These are phyloP conservation scores for Sciurus niger DNA, from an alignment of 2,113 vertebrate species.

Conservation along the genomic window DNA sequence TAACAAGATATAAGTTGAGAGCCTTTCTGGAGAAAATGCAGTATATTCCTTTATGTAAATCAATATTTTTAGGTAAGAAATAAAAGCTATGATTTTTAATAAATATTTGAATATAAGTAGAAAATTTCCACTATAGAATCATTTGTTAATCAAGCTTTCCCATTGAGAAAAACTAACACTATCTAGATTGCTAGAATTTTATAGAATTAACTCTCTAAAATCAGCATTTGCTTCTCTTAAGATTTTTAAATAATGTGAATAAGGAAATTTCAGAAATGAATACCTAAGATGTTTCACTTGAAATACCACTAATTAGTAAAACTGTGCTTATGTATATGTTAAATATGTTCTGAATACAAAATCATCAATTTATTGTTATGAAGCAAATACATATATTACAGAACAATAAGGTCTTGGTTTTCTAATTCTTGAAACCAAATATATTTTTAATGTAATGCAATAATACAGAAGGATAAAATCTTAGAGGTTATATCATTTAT, in stretches of 20 bases:
- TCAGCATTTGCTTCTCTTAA: constrained; percentile 52
- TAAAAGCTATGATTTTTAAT: not conserved
- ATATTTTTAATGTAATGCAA: constrained; percentile 18
- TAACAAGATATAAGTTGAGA: constrained; percentile 26
- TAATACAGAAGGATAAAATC: constrained; percentile 11
- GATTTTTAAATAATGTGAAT: constrained; percentile 47
- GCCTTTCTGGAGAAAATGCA: constrained; percentile 27
- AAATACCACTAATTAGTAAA: constrained; percentile 40
- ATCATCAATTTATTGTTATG: constrained; percentile 37
- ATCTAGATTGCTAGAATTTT: constrained; percentile 40
- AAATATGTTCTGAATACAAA: constrained; percentile 45
- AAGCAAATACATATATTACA: constrained; percentile 14
- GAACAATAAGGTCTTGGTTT: constrained; percentile 41
- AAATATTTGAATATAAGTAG: constrained; percentile 2
- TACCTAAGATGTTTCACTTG: not conserved
- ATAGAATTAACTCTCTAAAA: constrained; percentile 26
- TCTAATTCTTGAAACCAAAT: constrained; percentile 53
- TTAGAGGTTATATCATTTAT: constrained; percentile 26
- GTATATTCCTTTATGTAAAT: constrained; percentile 46
- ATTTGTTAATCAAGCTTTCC: constrained; percentile 35
- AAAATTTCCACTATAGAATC: not conserved
- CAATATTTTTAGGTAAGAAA: not conserved
- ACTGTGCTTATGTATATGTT: not conserved
- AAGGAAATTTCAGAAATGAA: constrained; percentile 33
- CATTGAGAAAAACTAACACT: constrained; percentile 7